Evolutionary conservation across 1,140 invertebrate species (phyloP).

Genomic region (Paralvinella palmiformis): DNA sequence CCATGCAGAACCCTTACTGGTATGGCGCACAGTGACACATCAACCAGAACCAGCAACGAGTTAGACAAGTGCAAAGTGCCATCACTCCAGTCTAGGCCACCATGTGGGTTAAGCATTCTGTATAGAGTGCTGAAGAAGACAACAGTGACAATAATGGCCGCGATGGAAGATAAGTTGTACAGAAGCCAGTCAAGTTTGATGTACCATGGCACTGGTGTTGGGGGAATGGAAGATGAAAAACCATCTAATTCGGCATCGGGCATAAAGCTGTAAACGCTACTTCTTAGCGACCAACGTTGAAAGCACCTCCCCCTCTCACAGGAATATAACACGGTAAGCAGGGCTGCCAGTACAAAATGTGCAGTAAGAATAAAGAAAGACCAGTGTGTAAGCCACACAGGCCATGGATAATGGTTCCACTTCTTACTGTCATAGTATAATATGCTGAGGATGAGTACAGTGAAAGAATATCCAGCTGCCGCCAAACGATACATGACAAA

Average conservation of each 20-base stretch:
- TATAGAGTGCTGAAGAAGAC: conserved; percentile 31
- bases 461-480: conserved; percentile 18
- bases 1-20: conserved; percentile 31
- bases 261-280: no score
- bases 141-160: conserved; percentile 30
- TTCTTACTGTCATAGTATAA: neutral
- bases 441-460: conserved; percentile 15
- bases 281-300: conserved; percentile 1
- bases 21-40: conserved; percentile 26
- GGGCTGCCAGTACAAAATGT: conserved; percentile 26
- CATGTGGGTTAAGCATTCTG: conserved; percentile 5
- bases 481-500: conserved; percentile 21
- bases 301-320: neutral
- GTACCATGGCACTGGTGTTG: conserved; percentile 24
- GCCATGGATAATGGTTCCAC: conserved; percentile 17
- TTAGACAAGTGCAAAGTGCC: conserved; percentile 32
- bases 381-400: conserved; percentile 35
- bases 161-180: conserved; percentile 23
- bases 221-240: no score
- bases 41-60: conserved; percentile 30
- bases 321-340: conserved; percentile 16
- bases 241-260: no score
- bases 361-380: conserved; percentile 31
- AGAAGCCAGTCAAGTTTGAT: conserved; percentile 33
- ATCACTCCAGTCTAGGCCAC: conserved; percentile 20